phyloP scores from a whole-genome alignment of 2,888 invertebrate genomes.

The Andrena dorsata region DNA sequence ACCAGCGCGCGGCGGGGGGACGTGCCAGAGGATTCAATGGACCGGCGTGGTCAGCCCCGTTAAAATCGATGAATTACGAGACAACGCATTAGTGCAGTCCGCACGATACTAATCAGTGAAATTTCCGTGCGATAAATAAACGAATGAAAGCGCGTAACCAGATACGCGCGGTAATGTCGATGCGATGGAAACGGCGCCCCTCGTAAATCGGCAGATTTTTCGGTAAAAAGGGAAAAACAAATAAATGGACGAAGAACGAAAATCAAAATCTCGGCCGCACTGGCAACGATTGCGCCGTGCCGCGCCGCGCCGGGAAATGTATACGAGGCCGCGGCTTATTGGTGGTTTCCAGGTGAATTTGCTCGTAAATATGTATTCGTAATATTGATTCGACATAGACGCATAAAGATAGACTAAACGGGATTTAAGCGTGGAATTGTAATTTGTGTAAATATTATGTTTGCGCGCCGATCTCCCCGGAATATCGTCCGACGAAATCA shows the following conservation, averaged over 20 bases:
- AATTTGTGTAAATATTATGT: conserved; percentile 74
- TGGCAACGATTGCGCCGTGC: conserved; percentile 61
- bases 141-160: conserved; percentile 80
- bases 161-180: conserved; percentile 78
- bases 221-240: conserved; percentile 73
- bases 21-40: conserved; percentile 78
- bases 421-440: conserved; percentile 71
- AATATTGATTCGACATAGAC: conserved; percentile 75
- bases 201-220: conserved; percentile 77
- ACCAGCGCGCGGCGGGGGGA: conserved; percentile 17
- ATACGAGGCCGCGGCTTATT: conserved; percentile 73
- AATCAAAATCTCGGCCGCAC: conserved; percentile 70
- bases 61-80: conserved; percentile 85
- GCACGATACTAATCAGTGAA: conserved; percentile 85
- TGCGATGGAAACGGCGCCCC: conserved; percentile 75
- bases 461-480: conserved; percentile 39
- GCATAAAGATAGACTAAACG: conserved; percentile 75
- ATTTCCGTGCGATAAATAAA: conserved; percentile 85
- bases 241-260: conserved; percentile 73
- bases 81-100: conserved; percentile 84
- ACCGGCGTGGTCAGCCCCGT: conserved; percentile 77
- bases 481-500: conserved; percentile 52
- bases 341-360: conserved; percentile 74
- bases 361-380: conserved; percentile 73
- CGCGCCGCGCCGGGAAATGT: conserved; percentile 60